Conservation (phyloP, 2,113 vertebrate species). For the Tupaia tana region DNA sequence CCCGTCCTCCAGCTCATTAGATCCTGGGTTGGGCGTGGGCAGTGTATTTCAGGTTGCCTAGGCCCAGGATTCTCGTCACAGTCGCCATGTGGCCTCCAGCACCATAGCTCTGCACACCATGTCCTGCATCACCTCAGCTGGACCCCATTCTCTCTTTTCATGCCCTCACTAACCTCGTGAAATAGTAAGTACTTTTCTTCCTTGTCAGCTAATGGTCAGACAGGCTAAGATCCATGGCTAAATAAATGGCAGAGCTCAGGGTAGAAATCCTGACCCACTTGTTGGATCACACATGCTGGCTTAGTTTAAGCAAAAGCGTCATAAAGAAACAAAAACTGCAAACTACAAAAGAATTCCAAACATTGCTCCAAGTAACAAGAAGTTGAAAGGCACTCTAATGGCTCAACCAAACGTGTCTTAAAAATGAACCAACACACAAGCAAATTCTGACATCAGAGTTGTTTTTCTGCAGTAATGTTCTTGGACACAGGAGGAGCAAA, state of each 20-base stretch:
- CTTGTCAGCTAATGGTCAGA: not conserved
- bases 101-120: too few relatives aligned
- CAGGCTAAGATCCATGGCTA: not conserved
- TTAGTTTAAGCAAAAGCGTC: not conserved
- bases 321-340: not conserved
- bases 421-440: not conserved
- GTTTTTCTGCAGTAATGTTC: not conserved
- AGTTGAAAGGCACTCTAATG: not conserved
- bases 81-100: too few relatives aligned
- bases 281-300: not conserved
- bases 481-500: accelerated
- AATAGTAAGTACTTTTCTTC: not conserved
- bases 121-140: too few relatives aligned
- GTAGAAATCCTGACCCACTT: not conserved
- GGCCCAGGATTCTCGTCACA: too few relatives aligned
- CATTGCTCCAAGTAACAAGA: not conserved
- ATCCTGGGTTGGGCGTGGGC: too few relatives aligned
- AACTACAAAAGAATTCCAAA: not conserved
- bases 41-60: too few relatives aligned
- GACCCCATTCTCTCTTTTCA: not conserved
- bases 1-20: too few relatives aligned
- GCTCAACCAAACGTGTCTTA: not conserved
- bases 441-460: not conserved
- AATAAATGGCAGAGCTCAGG: not conserved
- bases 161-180: not conserved